These are phyloP conservation scores for Aspidiotus destructor DNA, from an alignment of 2,888 invertebrate species.

Conservation along the genomic window DNA sequence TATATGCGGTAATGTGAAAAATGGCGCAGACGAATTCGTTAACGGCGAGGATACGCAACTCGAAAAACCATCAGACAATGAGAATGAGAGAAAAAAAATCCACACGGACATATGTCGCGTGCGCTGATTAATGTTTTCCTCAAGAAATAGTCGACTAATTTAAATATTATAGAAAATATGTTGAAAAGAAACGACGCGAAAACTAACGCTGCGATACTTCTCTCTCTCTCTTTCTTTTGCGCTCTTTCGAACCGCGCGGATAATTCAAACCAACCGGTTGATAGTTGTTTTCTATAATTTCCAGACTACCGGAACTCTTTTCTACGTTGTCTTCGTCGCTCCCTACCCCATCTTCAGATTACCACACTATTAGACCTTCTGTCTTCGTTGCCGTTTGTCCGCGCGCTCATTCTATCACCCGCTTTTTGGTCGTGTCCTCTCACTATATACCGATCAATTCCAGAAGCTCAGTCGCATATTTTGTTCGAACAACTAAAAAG, in stretches of 20 bases:
- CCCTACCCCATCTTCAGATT: background rate
- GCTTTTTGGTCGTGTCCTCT: too few species aligned
- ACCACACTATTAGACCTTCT: too few species aligned
- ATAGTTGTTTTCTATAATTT: conserved; percentile 1
- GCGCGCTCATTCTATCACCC: too few species aligned
- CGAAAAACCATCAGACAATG: background rate
- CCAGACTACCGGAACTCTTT: conserved; percentile 4
- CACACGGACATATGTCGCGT: background rate
- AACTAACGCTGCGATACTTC: background rate
- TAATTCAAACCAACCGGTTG: background rate
- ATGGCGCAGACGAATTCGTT: conserved; percentile 4
- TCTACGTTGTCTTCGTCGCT: background rate
- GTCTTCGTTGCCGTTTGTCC: too few species aligned
- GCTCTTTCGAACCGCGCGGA: background rate
- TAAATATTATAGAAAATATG: conserved; percentile 1
- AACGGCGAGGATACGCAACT: background rate
- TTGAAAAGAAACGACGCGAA: background rate
- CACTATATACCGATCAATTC: background rate
- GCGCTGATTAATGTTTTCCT: conserved; percentile 4
- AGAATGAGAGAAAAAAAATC: background rate
- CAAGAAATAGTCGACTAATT: background rate
- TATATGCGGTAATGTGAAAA: background rate
- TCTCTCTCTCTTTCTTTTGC: background rate
- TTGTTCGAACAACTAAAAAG: background rate
- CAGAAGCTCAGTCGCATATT: background rate